Evolutionary conservation across 1,140 invertebrate genomes (phyloP).

Genomic region (Heliconius melpomene): DNA sequence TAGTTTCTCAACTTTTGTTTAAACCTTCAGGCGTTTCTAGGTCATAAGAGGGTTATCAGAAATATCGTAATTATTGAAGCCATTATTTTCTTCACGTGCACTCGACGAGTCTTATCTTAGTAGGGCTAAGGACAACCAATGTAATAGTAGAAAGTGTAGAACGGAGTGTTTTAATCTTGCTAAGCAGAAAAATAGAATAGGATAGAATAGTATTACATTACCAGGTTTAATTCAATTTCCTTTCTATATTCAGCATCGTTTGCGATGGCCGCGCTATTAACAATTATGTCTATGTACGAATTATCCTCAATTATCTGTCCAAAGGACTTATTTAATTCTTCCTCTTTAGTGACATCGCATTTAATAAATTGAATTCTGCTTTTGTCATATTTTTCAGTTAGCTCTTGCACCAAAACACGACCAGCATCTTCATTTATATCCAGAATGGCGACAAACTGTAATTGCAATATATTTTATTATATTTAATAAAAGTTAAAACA

Average conservation of each 20-base stretch:
- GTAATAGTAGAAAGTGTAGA: not conserved
- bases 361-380: not conserved
- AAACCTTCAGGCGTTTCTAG: too few relatives aligned
- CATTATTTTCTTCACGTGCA: not conserved
- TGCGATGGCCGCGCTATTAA: not conserved
- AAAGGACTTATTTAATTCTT: not conserved
- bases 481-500: not conserved
- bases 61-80: too few relatives aligned
- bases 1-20: too few relatives aligned
- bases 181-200: too few relatives aligned
- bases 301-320: not conserved
- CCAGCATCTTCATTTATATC: not conserved
- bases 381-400: not conserved
- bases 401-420: not conserved
- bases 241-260: not conserved
- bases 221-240: not conserved
- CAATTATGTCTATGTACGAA: not conserved
- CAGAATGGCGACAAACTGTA: not conserved
- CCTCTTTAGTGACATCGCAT: not conserved
- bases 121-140: too few relatives aligned
- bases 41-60: too few relatives aligned
- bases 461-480: too few relatives aligned
- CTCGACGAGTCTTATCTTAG: not conserved
- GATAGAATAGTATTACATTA: not conserved
- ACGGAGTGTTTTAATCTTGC: not conserved